Evolutionary conservation across 2,888 invertebrate genomes (phyloP), one percentile per base, ranked within the genome.

Genomic region (Myopa testacea): DNA sequence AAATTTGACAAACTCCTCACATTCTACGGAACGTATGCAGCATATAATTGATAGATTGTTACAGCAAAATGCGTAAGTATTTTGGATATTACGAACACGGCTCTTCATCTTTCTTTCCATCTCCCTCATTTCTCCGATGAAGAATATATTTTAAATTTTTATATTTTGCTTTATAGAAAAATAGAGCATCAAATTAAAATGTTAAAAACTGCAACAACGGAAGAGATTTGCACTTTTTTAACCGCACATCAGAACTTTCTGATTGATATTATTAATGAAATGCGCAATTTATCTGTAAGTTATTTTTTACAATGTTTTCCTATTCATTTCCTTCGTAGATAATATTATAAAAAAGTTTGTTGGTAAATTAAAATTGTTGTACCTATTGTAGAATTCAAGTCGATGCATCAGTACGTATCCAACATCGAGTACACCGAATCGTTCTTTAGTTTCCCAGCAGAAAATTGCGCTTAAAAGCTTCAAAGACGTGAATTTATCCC

Each of bases 381-480:
- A 26, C 26, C 1, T 26, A 26, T 67, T n/a, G 76, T 65, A 81
- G 71, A 79, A 19, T 77, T 69, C 82, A 63, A 38, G 81, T 80
- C 82, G 81, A 76, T 71, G 77, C 78, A 37, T 82, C 80, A 40
- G 75, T 72, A 38, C 80, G 68, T 80, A 84, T 81, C 81, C 87
- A 76, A 76, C 81, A 58, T 87, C 89, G 65, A 89, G 89, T 76
- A 89, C 89, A 10, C 89, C 89, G 12, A 88, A 89, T 70, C 84
- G 86, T 16, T 81, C 81, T 2, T 73, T 78, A 37, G 76, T 80
- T 16, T 77, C 45, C 0, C 78, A 77, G 74, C 79, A 78, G 74
- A 78, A 73, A 63, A 14, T 75, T 0, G 16, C 50, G 16, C 8
- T 19, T 63, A 73, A 75, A 70, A 78, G 82, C 65, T 78, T 81